Conservation (phyloP, 2,797 vertebrate genomes). For the Smutsia gigantea region DNA sequence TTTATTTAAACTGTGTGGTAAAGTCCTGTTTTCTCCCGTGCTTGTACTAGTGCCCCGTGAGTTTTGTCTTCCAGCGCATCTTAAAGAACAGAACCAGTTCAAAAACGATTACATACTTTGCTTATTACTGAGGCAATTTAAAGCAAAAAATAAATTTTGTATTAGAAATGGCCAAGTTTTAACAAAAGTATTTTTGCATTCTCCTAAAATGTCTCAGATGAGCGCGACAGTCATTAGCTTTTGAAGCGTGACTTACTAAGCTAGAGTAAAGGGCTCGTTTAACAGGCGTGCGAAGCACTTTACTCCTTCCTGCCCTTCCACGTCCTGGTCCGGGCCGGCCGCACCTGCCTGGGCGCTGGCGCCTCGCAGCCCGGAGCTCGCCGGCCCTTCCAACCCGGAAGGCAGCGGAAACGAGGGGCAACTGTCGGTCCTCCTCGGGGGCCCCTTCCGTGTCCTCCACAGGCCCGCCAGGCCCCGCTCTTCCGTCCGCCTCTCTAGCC, state of each 20-base stretch:
- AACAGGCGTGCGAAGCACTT: not conserved
- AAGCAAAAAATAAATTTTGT: not conserved
- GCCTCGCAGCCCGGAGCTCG: too few relatives aligned
- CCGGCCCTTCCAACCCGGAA: too few relatives aligned
- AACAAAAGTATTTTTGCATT: slow-evolving; percentile 49
- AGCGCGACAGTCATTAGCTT: not conserved
- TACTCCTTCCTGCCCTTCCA: not conserved
- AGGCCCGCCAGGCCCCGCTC: not conserved
- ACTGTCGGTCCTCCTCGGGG: too few relatives aligned
- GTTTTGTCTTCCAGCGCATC: not conserved
- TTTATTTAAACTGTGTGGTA: not conserved
- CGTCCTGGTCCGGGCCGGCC: too few relatives aligned
- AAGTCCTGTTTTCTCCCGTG: not conserved
- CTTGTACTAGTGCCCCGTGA: not conserved
- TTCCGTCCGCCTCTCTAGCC: not conserved
- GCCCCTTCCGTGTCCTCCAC: too few relatives aligned
- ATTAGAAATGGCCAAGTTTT: slow-evolving; percentile 37
- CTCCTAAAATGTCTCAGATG: slow-evolving; percentile 28
- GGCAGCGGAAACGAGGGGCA: too few relatives aligned
- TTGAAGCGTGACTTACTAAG: slow-evolving; percentile 25
- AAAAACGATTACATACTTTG: not conserved
- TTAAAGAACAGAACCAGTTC: not conserved
- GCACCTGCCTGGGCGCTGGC: too few relatives aligned
- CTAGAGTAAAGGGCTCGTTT: slow-evolving; percentile 60
- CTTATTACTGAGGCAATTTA: not conserved